Evolutionary conservation across 2,888 invertebrate species (phyloP).

Genomic region (Blomia tropicalis): DNA sequence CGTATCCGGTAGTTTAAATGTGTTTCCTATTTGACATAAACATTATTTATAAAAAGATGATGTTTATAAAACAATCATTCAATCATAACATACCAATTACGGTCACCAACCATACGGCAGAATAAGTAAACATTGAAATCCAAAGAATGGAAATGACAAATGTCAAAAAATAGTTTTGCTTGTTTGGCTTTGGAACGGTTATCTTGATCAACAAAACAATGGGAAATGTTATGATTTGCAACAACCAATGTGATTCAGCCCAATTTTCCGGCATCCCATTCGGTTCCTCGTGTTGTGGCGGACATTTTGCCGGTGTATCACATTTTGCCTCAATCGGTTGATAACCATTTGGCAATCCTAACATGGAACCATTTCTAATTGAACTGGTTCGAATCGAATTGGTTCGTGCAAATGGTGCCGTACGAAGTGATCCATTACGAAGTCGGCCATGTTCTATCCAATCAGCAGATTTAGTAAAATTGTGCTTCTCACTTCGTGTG

Average conservation of each 20-base stretch:
- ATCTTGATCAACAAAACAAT: slow-evolving; percentile 4
- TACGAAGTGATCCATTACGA: not conserved
- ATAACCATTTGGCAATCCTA: not conserved
- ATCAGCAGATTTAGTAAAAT: not conserved
- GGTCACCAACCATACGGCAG: slow-evolving; percentile 92
- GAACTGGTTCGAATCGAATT: slow-evolving; percentile 7
- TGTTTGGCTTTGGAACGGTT: slow-evolving; percentile 22
- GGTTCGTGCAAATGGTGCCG: not conserved
- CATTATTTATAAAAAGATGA: not conserved
- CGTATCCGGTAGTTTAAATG: slow-evolving; percentile 29
- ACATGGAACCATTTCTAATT: not conserved
- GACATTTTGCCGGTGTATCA: not conserved
- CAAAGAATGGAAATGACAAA: slow-evolving; percentile 85
- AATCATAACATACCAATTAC: slow-evolving; percentile 36
- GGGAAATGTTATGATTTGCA: slow-evolving; percentile 10
- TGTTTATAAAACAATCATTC: not conserved
- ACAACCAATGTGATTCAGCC: slow-evolving; percentile 12
- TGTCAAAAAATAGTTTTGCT: slow-evolving; percentile 59
- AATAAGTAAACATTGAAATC: slow-evolving; percentile 76
- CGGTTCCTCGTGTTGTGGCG: not conserved
- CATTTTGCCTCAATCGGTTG: not conserved
- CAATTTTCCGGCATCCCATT: slow-evolving; percentile 5
- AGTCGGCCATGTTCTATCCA: slow-evolving; percentile 2
- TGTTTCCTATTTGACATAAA: slow-evolving; percentile 26
- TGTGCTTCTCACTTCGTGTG: not conserved